Evolutionary conservation across 2,113 vertebrate species (phyloP).

Genomic region (Ailurus styani): DNA sequence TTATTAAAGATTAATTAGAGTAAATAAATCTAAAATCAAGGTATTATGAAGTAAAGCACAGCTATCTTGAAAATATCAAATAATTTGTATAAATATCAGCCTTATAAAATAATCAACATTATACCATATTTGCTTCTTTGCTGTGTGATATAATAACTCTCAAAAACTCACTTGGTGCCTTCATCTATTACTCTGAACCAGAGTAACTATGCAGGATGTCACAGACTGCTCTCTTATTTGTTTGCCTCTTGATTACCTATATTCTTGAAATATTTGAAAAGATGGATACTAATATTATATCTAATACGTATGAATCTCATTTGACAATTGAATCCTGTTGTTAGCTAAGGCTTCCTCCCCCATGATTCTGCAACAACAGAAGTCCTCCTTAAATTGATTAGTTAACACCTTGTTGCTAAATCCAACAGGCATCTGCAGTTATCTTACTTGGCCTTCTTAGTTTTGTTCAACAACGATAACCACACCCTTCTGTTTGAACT

Average conservation of each 20-base stretch:
- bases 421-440: not conserved
- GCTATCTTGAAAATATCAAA: not conserved
- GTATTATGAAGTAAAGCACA: not conserved
- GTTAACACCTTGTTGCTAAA: not conserved
- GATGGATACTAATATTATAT: not conserved
- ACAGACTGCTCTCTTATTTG: not conserved
- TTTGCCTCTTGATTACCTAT: not conserved
- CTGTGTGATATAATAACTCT: not conserved
- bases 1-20: not conserved
- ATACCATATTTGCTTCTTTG: not conserved
- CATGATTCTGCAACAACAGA: not conserved
- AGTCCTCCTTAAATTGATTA: not conserved
- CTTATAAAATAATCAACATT: not conserved
- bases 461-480: not conserved
- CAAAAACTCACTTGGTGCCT: not conserved
- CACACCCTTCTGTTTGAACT: not conserved
- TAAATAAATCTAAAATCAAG: slow-evolving; percentile 17
- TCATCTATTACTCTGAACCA: not conserved
- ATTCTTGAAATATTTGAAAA: not conserved
- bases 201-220: not conserved
- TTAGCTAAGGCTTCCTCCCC: not conserved
- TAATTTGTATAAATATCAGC: not conserved
- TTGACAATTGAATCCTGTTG: not conserved
- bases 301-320: not conserved
- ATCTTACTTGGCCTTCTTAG: not conserved